Percentiles rank a stretch among this genome's conserved stretches.
Evolutionary conservation across 2,888 invertebrate genomes (phyloP).

Genomic region (Drosophila pseudotalamancana): DNA sequence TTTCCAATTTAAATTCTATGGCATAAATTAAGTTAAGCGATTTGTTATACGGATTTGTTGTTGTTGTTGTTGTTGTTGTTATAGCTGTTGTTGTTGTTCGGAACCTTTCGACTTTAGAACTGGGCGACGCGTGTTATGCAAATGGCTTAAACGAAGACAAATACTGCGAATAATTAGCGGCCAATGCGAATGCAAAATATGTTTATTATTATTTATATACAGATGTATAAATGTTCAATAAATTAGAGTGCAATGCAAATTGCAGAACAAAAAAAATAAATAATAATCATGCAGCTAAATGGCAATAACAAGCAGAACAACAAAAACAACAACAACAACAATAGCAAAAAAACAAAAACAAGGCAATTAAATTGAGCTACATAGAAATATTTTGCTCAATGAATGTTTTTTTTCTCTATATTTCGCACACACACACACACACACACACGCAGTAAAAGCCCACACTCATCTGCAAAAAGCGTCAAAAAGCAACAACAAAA

Average conservation of each 20-base stretch:
- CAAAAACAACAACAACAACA: slow-evolving; percentile 13
- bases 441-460: slow-evolving; percentile 15
- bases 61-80: no score
- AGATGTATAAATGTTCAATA: slow-evolving; percentile 52
- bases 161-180: slow-evolving; percentile 71
- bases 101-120: slow-evolving; percentile 63
- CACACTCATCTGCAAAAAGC: slow-evolving; percentile 56
- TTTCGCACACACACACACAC: slow-evolving; percentile 14
- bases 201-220: neutral
- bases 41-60: slow-evolving; percentile 36
- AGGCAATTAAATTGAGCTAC: slow-evolving; percentile 46
- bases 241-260: slow-evolving; percentile 73
- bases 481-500: slow-evolving; percentile 48
- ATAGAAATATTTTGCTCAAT: slow-evolving; percentile 55
- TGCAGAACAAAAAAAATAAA: slow-evolving; percentile 27
- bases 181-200: slow-evolving; percentile 55
- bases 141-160: slow-evolving; percentile 55
- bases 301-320: slow-evolving; percentile 18
- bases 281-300: neutral
- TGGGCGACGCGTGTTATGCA: slow-evolving; percentile 63
- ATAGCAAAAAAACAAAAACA: slow-evolving; percentile 46
- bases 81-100: no score
- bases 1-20: slow-evolving; percentile 39
- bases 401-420: slow-evolving; percentile 49
- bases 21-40: slow-evolving; percentile 48